These are phyloP conservation scores for Silvanus unidentatus DNA, from an alignment of 2,888 invertebrate genomes.

Conservation along the genomic window DNA sequence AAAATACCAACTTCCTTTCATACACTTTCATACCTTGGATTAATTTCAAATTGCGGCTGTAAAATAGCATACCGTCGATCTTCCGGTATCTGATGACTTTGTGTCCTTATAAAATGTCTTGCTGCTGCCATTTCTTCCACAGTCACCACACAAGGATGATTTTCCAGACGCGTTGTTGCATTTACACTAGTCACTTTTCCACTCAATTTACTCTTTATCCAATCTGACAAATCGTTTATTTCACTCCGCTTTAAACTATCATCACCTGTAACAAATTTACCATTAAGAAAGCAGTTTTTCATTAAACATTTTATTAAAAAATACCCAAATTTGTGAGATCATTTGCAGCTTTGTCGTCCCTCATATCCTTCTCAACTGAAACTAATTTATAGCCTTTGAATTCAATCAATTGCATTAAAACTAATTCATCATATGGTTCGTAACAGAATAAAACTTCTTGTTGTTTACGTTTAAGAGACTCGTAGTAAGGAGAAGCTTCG, in stretches of 20 bases:
- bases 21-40: constrained; percentile 65
- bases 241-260: constrained; percentile 68
- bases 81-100: constrained; percentile 73
- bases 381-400: constrained; percentile 71
- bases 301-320: not conserved
- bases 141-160: constrained; percentile 91
- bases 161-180: constrained; percentile 76
- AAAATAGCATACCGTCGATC: constrained; percentile 80
- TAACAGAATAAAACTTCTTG: constrained; percentile 93
- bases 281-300: not conserved
- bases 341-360: constrained; percentile 58
- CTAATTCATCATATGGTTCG: constrained; percentile 95
- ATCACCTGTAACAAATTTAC: constrained; percentile 47
- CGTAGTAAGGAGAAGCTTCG: constrained; percentile 91
- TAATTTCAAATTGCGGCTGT: constrained; percentile 90
- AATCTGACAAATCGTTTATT: constrained; percentile 71
- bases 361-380: constrained; percentile 92
- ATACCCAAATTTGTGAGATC: constrained; percentile 58
- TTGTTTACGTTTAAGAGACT: constrained; percentile 80
- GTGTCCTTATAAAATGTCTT: constrained; percentile 87
- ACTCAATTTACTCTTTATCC: constrained; percentile 69
- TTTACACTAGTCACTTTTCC: constrained; percentile 79
- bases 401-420: constrained; percentile 80
- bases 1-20: not conserved
- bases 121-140: constrained; percentile 97